Evolutionary conservation across 2,888 invertebrate genomes (phyloP), one percentile per base, ranked within the genome.

Genomic region (Cataglyphis rosenhaueri): DNA sequence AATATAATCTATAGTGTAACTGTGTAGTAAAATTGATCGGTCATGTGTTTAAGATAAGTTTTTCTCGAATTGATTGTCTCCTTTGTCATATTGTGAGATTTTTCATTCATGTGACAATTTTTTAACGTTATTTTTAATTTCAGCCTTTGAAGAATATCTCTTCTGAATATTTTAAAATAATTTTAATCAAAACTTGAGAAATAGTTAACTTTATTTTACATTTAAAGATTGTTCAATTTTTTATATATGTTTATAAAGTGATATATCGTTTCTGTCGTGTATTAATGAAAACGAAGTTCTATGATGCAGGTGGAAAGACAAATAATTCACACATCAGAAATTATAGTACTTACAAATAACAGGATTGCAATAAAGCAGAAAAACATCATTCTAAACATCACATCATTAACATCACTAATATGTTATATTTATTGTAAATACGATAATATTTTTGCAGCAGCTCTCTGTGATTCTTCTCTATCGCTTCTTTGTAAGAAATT

Each of bases 1-100:
- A 79, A 70, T 79, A 70, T 79, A 79, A 79, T 79, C 70, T 61
- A 21, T 70, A 78, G 44, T 61, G 71, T 79, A 79, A 79, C 12
- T 70, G 70, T 70, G 78, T 79, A 79, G 71, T 70, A 79, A 79
- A 70, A 79, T 61, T 70, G 70, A 61, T 9, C 78, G 70, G 71
- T 79, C 59, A 35, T 61, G 44, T 57, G 44, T 57, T 79, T 71
- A 59, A 78, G 15, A 59, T 48, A 70, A 70, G 35, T 79, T 78
- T 70, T 57, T 70, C 12, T 76, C 75, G 12, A 76, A 35, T n/a
- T 12, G 25, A 68, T 44, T 15, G 9, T 70, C 61, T 79, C 25
- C 52, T 70, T 59, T 32, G 71, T 25, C 35, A 48, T 18, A 70
- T 44, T 71, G 35, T 64, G 18, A 25, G 18, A 70, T 44, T 78